Base-by-base conservation (phyloP, 2,888 invertebrate genomes). In the Ormyrus labotus region DNA sequence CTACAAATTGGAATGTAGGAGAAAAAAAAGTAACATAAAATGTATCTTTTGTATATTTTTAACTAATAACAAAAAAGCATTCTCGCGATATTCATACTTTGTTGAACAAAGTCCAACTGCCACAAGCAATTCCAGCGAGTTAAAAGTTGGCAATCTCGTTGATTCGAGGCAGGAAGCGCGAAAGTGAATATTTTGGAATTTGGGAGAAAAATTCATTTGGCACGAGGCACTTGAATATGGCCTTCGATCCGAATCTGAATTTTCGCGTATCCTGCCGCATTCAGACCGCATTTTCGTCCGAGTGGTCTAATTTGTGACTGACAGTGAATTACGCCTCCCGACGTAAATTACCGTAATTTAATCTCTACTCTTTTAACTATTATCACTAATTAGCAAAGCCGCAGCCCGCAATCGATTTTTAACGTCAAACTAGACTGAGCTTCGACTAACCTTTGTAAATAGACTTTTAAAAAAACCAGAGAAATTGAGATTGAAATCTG, bases 21-120 rank as follows among this genome's bases (percentile, higher is more conserved):
- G 13, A 13, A 13, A 13, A 13, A 13, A 13, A 13, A 13, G 0
- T 0, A 13, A 13, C 13, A 13, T 13, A 19, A 19, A 19, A 19
- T 19, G 19, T 19, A 19, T 19, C 19, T 19, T 19, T 19, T 19
- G 19, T 19, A 19, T 19, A 19, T 0, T 19, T 19, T 19, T 19
- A 19, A 19, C 19, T 19, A 19, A 19, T 34, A n/a, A 13, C 8
- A 60, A 55, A 50, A 58, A 68, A 60, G 58, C 47, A 34, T 65
- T 61, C 19, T 19, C 1, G 19, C 63, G 69, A 76, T 69, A 76
- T 76, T 76, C 69, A 48, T 76, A 48, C 47, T 68, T 69, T 69
- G 69, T 76, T 76, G 76, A 76, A 76, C 76, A 47, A 55, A 76
- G 61, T 69, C 76, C 76, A 76, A 76, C 76, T 76, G 63, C 63